These are phyloP conservation scores for Enteromius paludinosus DNA, from an alignment of 2,797 vertebrate genomes.

Conservation along the genomic window DNA sequence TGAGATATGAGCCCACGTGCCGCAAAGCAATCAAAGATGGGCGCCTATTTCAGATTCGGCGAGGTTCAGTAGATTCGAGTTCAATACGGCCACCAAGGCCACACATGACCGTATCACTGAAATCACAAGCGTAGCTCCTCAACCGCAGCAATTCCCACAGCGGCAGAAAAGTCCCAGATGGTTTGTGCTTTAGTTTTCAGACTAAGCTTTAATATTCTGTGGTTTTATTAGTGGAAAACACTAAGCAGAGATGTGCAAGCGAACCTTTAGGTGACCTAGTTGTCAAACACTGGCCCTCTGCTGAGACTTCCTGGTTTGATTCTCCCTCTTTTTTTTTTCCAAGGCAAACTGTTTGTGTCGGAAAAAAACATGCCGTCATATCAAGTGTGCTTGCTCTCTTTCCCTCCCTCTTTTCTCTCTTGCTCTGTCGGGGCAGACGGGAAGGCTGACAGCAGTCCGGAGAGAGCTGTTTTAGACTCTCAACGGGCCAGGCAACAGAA, in stretches of 20 bases:
- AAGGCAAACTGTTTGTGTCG: conserved; percentile 34
- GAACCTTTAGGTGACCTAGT: conserved; percentile 23
- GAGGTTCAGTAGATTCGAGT: conserved; percentile 63
- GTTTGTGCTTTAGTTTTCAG: conserved; percentile 27
- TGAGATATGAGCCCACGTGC: conserved; percentile 65
- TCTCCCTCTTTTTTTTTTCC: not conserved
- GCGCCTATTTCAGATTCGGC: conserved; percentile 75
- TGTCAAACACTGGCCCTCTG: conserved; percentile 32
- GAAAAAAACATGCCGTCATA: conserved; percentile 10
- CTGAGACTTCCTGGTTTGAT: conserved; percentile 5
- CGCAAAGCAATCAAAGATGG: conserved; percentile 75
- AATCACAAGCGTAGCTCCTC: conserved; percentile 34
- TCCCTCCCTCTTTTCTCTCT: conserved; percentile 10
- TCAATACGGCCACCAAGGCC: conserved; percentile 47
- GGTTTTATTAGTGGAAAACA: conserved; percentile 29
- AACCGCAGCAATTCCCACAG: conserved; percentile 21
- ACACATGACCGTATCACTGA: conserved; percentile 39
- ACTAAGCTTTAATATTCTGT: conserved; percentile 16
- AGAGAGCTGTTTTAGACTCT: conserved; percentile 54
- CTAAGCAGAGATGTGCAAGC: not conserved
- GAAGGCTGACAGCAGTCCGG: conserved; percentile 61
- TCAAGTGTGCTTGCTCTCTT: conserved; percentile 26
- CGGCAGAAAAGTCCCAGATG: conserved; percentile 2
- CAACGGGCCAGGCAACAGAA: conserved; percentile 50
- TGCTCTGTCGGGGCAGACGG: conserved; percentile 45